These are phyloP conservation scores for Pycnonotus jocosus DNA, from an alignment of 2,113 vertebrate species.

Conservation along the genomic window DNA sequence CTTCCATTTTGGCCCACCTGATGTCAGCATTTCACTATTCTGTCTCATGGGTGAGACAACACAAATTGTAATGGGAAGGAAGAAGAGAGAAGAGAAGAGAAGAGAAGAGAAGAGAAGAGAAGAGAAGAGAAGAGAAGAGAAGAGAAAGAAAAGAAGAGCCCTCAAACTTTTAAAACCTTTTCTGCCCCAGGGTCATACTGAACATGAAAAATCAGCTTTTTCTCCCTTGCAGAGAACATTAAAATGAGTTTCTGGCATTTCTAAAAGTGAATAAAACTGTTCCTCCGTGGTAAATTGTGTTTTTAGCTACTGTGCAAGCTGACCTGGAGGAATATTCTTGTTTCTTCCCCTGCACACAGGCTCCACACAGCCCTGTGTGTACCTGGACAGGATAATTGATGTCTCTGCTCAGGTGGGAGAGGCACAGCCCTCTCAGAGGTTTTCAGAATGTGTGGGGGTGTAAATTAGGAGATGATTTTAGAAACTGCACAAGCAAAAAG, in stretches of 20 bases:
- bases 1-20: conserved; percentile 39
- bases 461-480: neutral
- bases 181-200: neutral
- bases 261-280: neutral
- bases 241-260: neutral
- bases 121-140: neutral
- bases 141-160: neutral
- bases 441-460: conserved; percentile 18
- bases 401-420: conserved; percentile 30
- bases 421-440: neutral
- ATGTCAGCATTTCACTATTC: conserved; percentile 42
- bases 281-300: conserved; percentile 20
- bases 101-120: neutral
- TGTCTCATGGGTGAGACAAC: neutral
- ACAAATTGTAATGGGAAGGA: neutral
- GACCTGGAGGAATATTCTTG: conserved; percentile 3
- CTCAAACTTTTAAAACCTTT: neutral
- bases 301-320: neutral
- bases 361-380: neutral
- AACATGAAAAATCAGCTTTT: neutral
- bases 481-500: neutral
- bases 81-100: neutral
- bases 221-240: neutral
- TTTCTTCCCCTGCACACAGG: conserved; percentile 42
- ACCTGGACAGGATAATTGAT: conserved; percentile 68